Conservation (phyloP, 2,113 vertebrate species). For the Alectura lathami region DNA sequence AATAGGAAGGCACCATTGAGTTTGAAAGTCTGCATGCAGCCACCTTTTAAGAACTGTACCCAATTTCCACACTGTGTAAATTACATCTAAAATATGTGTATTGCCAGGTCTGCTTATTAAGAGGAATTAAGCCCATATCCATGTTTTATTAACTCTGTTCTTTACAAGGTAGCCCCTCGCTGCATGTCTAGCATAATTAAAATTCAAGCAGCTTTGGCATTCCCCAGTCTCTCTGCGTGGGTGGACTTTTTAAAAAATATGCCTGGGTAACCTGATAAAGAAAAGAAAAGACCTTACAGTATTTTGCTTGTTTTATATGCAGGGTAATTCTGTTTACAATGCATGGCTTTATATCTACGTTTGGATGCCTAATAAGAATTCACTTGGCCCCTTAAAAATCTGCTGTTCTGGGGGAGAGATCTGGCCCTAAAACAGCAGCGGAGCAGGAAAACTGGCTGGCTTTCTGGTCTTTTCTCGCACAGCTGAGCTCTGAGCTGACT, state of each 20-base stretch:
- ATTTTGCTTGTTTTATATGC: background rate
- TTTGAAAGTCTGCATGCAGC: conserved; percentile 28
- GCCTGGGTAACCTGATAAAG: conserved; percentile 40
- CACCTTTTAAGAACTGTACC: conserved; percentile 25
- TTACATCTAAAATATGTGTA: conserved; percentile 33
- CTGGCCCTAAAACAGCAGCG: conserved; percentile 18
- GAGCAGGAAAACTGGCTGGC: background rate
- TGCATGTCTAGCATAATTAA: conserved; percentile 56
- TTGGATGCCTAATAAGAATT: conserved; percentile 4
- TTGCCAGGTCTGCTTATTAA: conserved; percentile 50
- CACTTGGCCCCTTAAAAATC: conserved; percentile 8
- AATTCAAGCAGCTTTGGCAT: conserved; percentile 45
- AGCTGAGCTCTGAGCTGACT: conserved; percentile 39
- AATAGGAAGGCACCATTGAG: conserved; percentile 33
- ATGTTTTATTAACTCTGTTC: conserved; percentile 64
- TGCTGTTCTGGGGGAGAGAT: conserved; percentile 1
- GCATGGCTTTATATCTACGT: background rate
- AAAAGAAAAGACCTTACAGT: background rate
- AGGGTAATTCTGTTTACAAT: conserved; percentile 34
- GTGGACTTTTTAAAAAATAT: background rate
- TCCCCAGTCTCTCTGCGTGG: conserved; percentile 25
- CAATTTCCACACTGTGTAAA: conserved; percentile 17
- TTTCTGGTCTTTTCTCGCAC: conserved; percentile 1
- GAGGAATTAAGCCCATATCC: conserved; percentile 45
- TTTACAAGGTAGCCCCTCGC: conserved; percentile 61